These are phyloP conservation scores for Thripadectes ignobilis DNA, from an alignment of 2,797 vertebrate species.

Conservation along the genomic window DNA sequence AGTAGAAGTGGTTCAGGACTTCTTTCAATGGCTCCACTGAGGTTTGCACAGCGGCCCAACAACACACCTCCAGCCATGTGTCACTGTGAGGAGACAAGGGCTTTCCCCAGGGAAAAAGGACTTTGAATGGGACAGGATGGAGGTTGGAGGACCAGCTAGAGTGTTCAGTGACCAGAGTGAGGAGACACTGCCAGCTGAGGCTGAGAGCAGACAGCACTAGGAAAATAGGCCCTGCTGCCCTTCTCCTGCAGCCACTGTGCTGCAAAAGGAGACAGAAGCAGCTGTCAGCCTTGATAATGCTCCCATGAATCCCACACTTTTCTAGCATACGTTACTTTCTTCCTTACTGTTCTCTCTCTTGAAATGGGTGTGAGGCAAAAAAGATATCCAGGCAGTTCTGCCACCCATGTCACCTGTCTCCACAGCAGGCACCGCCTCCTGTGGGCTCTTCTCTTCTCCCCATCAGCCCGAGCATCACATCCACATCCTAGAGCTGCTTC, in stretches of 20 bases:
- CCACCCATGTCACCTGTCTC: background rate
- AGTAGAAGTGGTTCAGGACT: background rate
- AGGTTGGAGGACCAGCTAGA: background rate
- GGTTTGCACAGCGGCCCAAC: background rate
- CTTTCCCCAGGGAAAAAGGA: background rate
- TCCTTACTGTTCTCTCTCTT: background rate
- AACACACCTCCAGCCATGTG: background rate
- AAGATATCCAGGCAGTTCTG: background rate
- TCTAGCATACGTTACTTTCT: rapidly evolving
- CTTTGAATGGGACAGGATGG: background rate
- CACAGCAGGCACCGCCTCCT: background rate
- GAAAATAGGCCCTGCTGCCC: background rate
- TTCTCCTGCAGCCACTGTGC: background rate
- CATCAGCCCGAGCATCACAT: background rate
- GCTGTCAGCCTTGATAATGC: background rate
- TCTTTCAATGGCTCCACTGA: background rate
- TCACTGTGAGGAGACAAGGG: background rate
- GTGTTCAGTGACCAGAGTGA: background rate
- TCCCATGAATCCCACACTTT: background rate
- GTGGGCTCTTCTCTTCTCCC: background rate
- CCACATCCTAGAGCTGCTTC: background rate
- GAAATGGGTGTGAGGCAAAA: background rate
- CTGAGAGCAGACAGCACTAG: background rate
- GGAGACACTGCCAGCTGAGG: background rate
- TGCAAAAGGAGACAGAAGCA: background rate